Percentiles rank a stretch among this genome's conserved stretches.
phyloP scores from a whole-genome alignment of 2,888 invertebrate species.

The Papilio protenor region DNA sequence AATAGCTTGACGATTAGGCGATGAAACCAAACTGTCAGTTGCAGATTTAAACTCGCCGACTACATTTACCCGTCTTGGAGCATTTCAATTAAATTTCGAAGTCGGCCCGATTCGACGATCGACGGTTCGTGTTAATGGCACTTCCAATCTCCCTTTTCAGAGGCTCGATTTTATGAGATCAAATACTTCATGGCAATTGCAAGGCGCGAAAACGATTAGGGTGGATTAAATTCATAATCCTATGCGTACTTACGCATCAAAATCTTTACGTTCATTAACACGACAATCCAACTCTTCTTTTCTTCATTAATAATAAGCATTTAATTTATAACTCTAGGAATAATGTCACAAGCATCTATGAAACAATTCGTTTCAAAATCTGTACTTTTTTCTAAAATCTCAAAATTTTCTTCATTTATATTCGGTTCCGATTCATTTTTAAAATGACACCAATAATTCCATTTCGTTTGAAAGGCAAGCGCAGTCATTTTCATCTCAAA shows the following conservation, averaged over 20 bases:
- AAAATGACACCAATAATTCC: conserved; percentile 40
- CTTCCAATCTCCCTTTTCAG: conserved; percentile 27
- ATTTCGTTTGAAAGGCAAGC: conserved; percentile 25
- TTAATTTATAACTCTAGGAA: neutral
- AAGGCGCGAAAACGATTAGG: conserved; percentile 17
- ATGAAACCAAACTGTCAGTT: conserved; percentile 37
- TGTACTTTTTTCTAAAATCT: neutral
- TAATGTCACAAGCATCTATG: neutral
- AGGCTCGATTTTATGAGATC: conserved; percentile 36
- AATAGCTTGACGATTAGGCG: conserved; percentile 35
- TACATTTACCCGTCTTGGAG: conserved; percentile 40
- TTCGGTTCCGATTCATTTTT: conserved; percentile 24
- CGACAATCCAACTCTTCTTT: neutral
- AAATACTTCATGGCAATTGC: conserved; percentile 28
- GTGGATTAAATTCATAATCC: conserved; percentile 9
- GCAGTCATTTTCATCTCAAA: conserved; percentile 40
- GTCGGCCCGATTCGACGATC: conserved; percentile 32
- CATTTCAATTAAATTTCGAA: conserved; percentile 41
- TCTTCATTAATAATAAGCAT: neutral
- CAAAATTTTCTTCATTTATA: conserved; percentile 5
- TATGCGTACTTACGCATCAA: neutral
- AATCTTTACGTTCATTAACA: neutral
- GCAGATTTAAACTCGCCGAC: conserved; percentile 37
- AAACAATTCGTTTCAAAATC: neutral
- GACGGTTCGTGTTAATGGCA: conserved; percentile 31